phyloP scores from a whole-genome alignment of 2,113 vertebrate genomes.

The Carettochelys insculpta region DNA sequence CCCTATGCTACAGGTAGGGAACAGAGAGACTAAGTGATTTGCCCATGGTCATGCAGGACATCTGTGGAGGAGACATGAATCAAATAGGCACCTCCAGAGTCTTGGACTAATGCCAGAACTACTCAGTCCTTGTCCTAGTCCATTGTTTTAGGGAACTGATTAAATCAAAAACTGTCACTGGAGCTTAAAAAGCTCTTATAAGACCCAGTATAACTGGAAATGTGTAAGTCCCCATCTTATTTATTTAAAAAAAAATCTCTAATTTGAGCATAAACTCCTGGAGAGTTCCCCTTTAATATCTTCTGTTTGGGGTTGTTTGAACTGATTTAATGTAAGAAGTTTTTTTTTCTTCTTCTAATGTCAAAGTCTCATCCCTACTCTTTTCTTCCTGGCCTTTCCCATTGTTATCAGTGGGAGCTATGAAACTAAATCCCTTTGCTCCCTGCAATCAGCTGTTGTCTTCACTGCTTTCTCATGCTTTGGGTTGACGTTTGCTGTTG shows the following conservation, averaged over 20 bases:
- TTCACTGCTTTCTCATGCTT: constrained; percentile 6
- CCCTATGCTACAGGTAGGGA: neutral
- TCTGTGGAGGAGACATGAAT: neutral
- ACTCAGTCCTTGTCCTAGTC: neutral
- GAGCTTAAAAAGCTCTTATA: neutral
- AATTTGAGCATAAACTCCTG: neutral
- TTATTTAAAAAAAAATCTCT: neutral
- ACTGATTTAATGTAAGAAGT: neutral
- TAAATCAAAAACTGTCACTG: neutral
- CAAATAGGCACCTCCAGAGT: neutral
- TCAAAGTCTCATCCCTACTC: neutral
- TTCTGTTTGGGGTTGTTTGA: neutral
- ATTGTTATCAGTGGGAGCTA: neutral
- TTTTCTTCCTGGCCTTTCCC: neutral
- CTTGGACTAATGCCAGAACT: neutral
- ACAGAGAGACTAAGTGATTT: neutral
- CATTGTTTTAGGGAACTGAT: neutral
- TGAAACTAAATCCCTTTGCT: neutral
- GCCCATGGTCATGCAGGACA: neutral
- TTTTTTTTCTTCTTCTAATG: neutral
- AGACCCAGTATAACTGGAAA: no score
- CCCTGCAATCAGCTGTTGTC: neutral
- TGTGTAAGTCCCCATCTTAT: neutral
- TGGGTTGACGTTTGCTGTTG: constrained; percentile 16
- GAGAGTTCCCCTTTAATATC: neutral